phyloP scores from a whole-genome alignment of 2,888 invertebrate species.

The Polymixis flavicincta region DNA sequence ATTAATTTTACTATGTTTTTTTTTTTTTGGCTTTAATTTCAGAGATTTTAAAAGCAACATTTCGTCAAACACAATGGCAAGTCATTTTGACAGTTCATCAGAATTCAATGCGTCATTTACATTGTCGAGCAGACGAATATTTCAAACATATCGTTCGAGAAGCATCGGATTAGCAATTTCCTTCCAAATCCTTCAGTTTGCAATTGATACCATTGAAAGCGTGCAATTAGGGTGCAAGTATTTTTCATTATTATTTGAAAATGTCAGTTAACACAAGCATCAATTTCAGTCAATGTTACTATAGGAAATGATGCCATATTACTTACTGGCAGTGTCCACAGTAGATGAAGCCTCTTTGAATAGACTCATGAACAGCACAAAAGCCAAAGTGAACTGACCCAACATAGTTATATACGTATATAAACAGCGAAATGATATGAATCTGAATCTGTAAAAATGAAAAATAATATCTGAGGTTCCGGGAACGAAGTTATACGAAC shows the following conservation, averaged over 20 bases:
- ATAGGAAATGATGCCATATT: background rate
- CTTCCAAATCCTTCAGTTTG: background rate
- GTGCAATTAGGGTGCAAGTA: background rate
- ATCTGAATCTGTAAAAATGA: slow-evolving; percentile 73
- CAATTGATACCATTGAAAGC: too few species aligned
- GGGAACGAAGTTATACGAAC: background rate
- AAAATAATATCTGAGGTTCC: background rate
- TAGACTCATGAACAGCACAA: slow-evolving; percentile 69
- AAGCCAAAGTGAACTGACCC: slow-evolving; percentile 66
- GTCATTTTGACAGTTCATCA: background rate
- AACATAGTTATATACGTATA: slow-evolving; percentile 72
- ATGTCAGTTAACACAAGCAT: background rate
- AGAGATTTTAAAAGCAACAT: background rate
- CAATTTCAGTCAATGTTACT: background rate
- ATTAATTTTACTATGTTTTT: background rate
- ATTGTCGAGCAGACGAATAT: too few species aligned
- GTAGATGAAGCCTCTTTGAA: slow-evolving; percentile 66
- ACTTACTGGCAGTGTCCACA: slow-evolving; percentile 76
- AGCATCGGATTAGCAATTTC: background rate
- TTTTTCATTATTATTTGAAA: background rate
- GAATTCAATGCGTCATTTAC: background rate
- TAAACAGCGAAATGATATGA: slow-evolving; percentile 73
- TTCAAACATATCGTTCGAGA: background rate
- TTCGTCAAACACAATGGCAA: background rate
- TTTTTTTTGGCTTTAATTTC: background rate